Percentiles rank a stretch among this genome's conserved stretches.
phyloP scores from a whole-genome alignment of 2,113 vertebrate species.

The Myanophis thanlyinensis region DNA sequence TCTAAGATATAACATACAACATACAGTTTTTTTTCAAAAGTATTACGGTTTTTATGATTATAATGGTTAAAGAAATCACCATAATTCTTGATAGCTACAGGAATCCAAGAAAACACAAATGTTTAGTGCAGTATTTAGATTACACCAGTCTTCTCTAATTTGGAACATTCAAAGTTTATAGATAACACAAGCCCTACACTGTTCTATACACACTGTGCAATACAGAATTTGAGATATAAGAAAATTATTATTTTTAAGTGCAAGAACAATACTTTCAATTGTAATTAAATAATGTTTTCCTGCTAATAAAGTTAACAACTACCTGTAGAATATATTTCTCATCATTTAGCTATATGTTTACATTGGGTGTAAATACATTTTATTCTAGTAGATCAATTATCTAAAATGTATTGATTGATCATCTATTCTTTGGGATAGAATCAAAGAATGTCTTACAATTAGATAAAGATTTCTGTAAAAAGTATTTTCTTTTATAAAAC shows the following conservation, averaged over 20 bases:
- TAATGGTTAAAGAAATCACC: conserved; percentile 55
- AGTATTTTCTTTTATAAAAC: not conserved
- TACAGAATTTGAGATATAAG: conserved; percentile 6
- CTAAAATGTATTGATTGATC: not conserved
- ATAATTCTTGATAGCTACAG: conserved; percentile 38
- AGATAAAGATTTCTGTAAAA: not conserved
- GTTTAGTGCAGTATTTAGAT: not conserved
- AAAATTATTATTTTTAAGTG: not conserved
- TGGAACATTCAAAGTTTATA: not conserved
- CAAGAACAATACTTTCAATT: not conserved
- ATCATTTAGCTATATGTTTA: not conserved
- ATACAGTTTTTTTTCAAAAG: conserved; percentile 59
- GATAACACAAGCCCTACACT: not conserved
- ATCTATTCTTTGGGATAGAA: not conserved
- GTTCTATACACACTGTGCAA: too few species aligned
- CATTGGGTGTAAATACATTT: not conserved
- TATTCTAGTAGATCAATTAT: not conserved
- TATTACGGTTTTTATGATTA: conserved; percentile 52
- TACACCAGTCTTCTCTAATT: not conserved
- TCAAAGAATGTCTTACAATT: not conserved
- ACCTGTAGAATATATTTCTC: not conserved
- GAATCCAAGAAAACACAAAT: conserved; percentile 37
- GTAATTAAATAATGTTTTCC: not conserved
- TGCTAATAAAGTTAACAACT: not conserved
- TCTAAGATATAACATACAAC: too few species aligned